Conservation (phyloP, 2,113 vertebrate species). For the Apus apus region DNA sequence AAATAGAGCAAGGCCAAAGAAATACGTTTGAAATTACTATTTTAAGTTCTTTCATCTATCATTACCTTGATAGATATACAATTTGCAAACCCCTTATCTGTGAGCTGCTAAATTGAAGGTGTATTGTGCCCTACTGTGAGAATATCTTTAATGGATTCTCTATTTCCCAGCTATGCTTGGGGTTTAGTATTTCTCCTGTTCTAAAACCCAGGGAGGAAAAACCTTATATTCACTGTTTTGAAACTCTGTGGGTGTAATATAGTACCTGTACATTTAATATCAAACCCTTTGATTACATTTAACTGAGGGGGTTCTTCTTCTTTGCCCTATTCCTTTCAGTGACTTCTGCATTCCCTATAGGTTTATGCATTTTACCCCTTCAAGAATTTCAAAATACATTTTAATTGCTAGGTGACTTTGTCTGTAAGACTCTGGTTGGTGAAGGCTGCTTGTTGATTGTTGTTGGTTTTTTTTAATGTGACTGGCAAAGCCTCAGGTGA, state of each 20-base stretch:
- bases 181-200: conserved; percentile 19
- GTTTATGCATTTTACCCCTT: conserved; percentile 32
- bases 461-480: neutral
- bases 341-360: neutral
- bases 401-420: conserved; percentile 18
- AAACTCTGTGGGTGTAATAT: conserved; percentile 18
- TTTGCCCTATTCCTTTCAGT: neutral
- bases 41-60: conserved; percentile 42
- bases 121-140: conserved; percentile 31
- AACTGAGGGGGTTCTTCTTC: conserved; percentile 29
- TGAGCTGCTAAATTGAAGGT: conserved; percentile 12
- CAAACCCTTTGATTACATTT: conserved; percentile 40
- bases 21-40: conserved; percentile 28
- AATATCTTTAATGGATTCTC: conserved; percentile 59
- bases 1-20: conserved; percentile 26
- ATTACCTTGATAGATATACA: conserved; percentile 27
- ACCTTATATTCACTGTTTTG: conserved; percentile 19
- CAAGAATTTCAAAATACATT: neutral
- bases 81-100: conserved; percentile 22
- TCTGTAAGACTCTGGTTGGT: neutral
- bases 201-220: conserved; percentile 21
- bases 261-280: conserved; percentile 34
- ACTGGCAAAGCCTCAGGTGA: neutral
- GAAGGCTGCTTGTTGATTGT: neutral
- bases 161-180: neutral